Conservation (phyloP, 2,888 invertebrate species). For the Athalia cordata region DNA sequence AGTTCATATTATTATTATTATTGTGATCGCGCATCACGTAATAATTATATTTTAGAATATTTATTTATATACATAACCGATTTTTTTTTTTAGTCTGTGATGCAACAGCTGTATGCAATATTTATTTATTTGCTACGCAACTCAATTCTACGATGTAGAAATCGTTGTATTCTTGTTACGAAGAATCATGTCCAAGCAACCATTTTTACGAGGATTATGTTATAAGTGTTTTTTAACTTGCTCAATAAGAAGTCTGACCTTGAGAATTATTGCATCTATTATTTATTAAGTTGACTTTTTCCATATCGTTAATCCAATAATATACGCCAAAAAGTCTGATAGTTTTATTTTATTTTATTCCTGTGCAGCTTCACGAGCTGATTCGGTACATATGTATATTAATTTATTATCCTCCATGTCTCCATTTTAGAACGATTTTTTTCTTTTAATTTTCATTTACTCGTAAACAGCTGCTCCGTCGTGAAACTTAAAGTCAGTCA, state of each 20-base stretch:
- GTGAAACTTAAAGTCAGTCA: no score
- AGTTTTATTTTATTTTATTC: conserved; percentile 13
- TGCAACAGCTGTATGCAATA: conserved; percentile 14
- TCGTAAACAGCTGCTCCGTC: no score
- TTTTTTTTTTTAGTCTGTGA: conserved; percentile 10
- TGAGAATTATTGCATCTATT: neutral
- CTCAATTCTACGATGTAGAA: conserved; percentile 4
- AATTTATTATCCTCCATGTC: neutral
- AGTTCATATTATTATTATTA: neutral
- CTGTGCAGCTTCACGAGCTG: neutral
- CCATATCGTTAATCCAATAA: conserved; percentile 4
- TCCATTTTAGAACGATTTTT: neutral
- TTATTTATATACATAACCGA: conserved; percentile 15
- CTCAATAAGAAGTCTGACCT: neutral
- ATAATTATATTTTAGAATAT: neutral
- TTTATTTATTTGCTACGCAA: conserved; percentile 1
- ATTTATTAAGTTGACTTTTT: neutral
- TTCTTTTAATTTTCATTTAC: no score
- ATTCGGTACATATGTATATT: conserved; percentile 15
- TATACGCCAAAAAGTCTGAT: conserved; percentile 27
- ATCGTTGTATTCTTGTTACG: neutral
- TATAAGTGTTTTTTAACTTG: neutral
- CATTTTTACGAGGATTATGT: no score
- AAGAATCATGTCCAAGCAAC: neutral
- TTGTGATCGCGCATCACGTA: neutral